Conservation (phyloP, 2,888 invertebrate genomes). For the Poecilus cupreus region DNA sequence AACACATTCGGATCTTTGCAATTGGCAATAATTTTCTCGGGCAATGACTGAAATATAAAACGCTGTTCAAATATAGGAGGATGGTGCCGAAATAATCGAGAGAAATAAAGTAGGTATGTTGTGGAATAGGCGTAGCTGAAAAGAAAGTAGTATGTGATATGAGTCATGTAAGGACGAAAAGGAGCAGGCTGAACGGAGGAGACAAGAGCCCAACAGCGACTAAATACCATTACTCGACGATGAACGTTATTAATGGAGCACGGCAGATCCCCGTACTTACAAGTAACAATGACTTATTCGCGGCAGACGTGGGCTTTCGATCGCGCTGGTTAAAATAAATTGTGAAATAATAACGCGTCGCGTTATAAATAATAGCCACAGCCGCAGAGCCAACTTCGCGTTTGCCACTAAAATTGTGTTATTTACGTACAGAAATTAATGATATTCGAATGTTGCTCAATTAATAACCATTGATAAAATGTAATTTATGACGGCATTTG, state of each 20-base stretch:
- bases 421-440: conserved; percentile 55
- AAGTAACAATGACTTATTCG: conserved; percentile 68
- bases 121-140: too few relatives aligned
- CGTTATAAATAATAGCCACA: conserved; percentile 15
- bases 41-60: too few relatives aligned
- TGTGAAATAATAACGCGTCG: conserved; percentile 47
- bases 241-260: conserved; percentile 68
- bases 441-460: conserved; percentile 57
- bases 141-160: too few relatives aligned
- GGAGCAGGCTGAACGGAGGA: conserved; percentile 51
- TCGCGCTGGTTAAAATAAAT: conserved; percentile 43
- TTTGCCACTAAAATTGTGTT: conserved; percentile 40
- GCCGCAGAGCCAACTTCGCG: conserved; percentile 8
- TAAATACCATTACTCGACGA: conserved; percentile 66
- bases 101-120: too few relatives aligned
- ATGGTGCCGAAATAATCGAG: too few relatives aligned
- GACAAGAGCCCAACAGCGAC: conserved; percentile 64
- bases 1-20: too few relatives aligned
- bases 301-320: conserved; percentile 36
- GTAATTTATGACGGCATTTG: conserved; percentile 55
- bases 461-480: conserved; percentile 59
- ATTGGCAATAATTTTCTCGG: too few relatives aligned
- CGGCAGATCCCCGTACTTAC: conserved; percentile 66
- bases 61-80: too few relatives aligned
- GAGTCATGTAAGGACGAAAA: conserved; percentile 16